Evolutionary conservation across 2,888 invertebrate genomes (phyloP).

Genomic region (Timema podura): DNA sequence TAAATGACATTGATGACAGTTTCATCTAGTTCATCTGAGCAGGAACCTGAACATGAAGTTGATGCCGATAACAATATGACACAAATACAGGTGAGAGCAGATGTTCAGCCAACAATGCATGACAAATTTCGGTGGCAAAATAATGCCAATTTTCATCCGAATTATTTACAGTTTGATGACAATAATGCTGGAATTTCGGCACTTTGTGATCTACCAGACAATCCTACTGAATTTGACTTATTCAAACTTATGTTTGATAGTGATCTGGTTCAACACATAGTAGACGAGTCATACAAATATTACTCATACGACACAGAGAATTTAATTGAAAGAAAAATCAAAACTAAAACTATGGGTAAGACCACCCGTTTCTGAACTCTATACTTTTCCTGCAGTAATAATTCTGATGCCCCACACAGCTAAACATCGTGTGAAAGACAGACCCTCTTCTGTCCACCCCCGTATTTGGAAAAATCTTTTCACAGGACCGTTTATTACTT

Average conservation of each 20-base stretch:
- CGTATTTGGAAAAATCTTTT: constrained; percentile 9
- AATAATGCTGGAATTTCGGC: background rate
- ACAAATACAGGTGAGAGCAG: background rate
- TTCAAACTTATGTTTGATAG: constrained; percentile 1
- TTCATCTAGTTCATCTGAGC: background rate
- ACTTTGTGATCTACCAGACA: background rate
- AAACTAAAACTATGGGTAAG: background rate
- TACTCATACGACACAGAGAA: background rate
- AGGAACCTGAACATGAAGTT: background rate
- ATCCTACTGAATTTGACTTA: background rate
- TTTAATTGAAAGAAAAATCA: background rate
- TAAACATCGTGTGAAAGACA: background rate
- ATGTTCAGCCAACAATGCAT: background rate
- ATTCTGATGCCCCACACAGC: constrained; percentile 3
- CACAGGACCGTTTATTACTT: constrained; percentile 2
- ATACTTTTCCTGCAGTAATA: background rate
- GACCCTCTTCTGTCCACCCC: background rate
- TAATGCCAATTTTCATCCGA: background rate
- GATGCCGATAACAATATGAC: background rate
- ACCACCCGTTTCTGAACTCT: background rate
- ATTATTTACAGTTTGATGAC: background rate
- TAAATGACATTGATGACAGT: background rate
- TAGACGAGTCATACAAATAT: background rate
- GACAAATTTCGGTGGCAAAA: background rate
- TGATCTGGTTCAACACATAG: background rate